Evolutionary conservation across 2,797 vertebrate species (phyloP), one percentile per base, ranked within the genome.

Genomic region (Hydrocynus forskahlii): DNA sequence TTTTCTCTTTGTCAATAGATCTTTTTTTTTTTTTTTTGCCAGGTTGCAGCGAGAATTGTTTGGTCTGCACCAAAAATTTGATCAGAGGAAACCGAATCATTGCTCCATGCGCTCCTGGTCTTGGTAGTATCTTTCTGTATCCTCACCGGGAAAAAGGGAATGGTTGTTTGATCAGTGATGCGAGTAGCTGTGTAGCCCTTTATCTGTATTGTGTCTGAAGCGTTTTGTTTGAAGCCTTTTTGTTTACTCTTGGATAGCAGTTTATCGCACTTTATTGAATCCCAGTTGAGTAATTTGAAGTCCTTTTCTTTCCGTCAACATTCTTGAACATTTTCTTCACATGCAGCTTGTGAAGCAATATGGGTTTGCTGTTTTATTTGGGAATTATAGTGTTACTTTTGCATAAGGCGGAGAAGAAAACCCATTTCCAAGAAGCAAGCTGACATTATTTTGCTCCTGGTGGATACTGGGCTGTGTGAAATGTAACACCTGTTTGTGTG

Each of bases 401-500:
- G 8, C 54, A 74, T 63, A 64, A 40, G 54, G 76, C 35, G 35
- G 12, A 69, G 16, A 71, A 25, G 4, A 50, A 70, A 78, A 69
- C 52, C 50, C 16, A 74, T 48, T 54, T 71, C 23, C 75, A 55
- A 0, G 57, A 10, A 77, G 23, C 5, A 23, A 35, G 25, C 21
- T 62, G 25, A 75, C 13, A 60, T 75, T 69, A 45, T 70, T 78
- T 74, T 83, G 57, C 55, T 43, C 40, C 40, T 50, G 7, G 19
- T 74, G 50, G 16, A 59, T 71, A 55, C 29, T 40, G 35, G 16
- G 6, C 40, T 52, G 48, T 76, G 54, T 74, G 69, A 68, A 84
- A 80, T 70, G 60, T 50, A 78, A 13, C 66, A 79, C 72, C 76
- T 76, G 67, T 40, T 64, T 69, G 23, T 55, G 62, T 50, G 63